A percentile compares a stretch with the other conserved stretches of the same genome.
Evolutionary conservation across 2,113 vertebrate species (phyloP).

Genomic region (Paradisaea rubra): DNA sequence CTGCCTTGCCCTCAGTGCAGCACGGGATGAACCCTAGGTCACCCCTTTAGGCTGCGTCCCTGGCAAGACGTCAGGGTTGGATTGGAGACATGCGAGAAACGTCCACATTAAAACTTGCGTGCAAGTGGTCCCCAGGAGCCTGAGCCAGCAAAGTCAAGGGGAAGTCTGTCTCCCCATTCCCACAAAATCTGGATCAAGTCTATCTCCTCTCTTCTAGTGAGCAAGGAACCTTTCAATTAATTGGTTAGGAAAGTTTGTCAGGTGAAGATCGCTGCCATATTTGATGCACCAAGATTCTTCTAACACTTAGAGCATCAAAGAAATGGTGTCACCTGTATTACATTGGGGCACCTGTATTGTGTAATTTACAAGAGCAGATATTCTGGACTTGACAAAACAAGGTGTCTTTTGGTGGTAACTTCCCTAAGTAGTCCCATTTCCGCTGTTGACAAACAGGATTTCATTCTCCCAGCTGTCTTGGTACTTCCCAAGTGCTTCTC

Average conservation of each 20-base stretch:
- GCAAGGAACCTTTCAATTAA: not conserved
- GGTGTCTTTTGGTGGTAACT: not conserved
- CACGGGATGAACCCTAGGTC: not conserved
- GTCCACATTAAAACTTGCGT: accelerated
- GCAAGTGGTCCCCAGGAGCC: not conserved
- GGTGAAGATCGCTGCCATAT: not conserved
- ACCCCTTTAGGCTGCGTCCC: not conserved
- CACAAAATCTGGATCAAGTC: not conserved
- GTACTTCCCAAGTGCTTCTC: not conserved
- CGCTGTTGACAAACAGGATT: not conserved
- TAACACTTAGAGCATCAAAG: not conserved
- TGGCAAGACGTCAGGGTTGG: not conserved
- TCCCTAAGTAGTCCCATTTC: not conserved
- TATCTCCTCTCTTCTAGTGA: not conserved
- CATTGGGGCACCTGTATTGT: not conserved
- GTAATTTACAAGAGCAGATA: not conserved
- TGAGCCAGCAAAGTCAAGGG: not conserved
- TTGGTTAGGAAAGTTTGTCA: not conserved
- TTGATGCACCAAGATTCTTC: not conserved
- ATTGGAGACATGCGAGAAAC: accelerated
- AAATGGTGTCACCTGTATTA: not conserved
- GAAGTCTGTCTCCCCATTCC: not conserved
- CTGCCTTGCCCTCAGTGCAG: not conserved
- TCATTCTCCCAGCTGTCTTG: not conserved
- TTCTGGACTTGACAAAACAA: not conserved